Conservation (phyloP, 2,797 vertebrate species). For the Spinus pinus region DNA sequence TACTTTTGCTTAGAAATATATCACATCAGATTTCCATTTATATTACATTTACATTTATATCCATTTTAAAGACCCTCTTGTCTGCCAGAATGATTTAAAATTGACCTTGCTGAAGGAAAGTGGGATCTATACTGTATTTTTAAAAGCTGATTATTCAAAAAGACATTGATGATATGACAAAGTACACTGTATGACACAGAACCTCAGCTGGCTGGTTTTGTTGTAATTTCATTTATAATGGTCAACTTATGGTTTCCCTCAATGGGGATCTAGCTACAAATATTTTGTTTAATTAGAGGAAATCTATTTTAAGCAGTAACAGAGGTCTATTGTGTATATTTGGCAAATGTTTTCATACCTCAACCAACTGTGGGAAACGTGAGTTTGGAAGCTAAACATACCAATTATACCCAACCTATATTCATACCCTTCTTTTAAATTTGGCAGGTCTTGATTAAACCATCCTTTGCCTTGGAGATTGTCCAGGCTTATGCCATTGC, state of each 20-base stretch:
- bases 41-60: slow-evolving; percentile 2
- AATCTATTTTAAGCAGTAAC: slow-evolving; percentile 10
- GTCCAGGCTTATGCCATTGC: not conserved
- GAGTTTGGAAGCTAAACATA: not conserved
- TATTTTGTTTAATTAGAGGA: not conserved
- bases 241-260: not conserved
- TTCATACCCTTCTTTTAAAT: not conserved
- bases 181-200: not conserved
- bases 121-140: not conserved
- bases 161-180: slow-evolving; percentile 32
- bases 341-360: not conserved
- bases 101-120: not conserved
- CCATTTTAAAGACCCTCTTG: not conserved
- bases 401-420: not conserved
- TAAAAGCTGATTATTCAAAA: slow-evolving; percentile 6
- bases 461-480: not conserved
- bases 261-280: not conserved
- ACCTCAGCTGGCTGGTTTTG: not conserved
- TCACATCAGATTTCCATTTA: not conserved
- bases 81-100: not conserved
- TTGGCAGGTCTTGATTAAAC: not conserved
- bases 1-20: not conserved
- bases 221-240: not conserved
- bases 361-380: not conserved
- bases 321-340: not conserved